phyloP scores from a whole-genome alignment of 2,113 vertebrate genomes.

The Sturnira hondurensis region DNA sequence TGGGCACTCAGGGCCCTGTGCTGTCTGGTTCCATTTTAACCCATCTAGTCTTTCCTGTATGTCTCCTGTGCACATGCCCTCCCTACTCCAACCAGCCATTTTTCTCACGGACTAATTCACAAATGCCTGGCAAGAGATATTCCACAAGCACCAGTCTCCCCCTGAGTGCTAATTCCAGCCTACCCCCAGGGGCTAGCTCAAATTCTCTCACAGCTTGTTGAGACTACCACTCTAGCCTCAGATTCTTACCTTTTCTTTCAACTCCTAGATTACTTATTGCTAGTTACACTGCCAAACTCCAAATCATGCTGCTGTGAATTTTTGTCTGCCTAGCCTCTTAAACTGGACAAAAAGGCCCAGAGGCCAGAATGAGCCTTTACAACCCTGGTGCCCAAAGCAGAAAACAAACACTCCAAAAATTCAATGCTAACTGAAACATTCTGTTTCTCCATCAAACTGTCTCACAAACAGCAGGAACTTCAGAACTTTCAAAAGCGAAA shows the following conservation, averaged over 20 bases:
- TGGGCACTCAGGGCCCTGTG: not conserved
- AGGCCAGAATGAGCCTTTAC: not conserved
- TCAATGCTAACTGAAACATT: not conserved
- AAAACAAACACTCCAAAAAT: not conserved
- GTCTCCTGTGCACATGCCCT: not conserved
- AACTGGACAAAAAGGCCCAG: not conserved
- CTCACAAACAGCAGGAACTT: not conserved
- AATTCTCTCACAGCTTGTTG: not conserved
- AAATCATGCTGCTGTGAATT: not conserved
- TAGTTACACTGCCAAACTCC: not conserved
- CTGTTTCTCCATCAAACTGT: not conserved
- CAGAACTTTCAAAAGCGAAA: not conserved
- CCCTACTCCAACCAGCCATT: not conserved
- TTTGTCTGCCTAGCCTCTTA: not conserved
- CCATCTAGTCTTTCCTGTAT: no score
- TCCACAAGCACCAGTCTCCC: rapidly evolving
- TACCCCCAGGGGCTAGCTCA: no score
- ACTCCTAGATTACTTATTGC: not conserved
- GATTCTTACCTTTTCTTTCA: not conserved
- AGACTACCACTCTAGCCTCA: not conserved
- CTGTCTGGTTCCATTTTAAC: not conserved
- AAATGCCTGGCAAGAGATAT: not conserved
- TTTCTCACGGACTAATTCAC: not conserved
- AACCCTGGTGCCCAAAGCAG: not conserved
- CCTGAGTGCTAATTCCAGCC: not conserved